Evolutionary conservation across 2,888 invertebrate species (phyloP).

Genomic region (Crematogaster levior): DNA sequence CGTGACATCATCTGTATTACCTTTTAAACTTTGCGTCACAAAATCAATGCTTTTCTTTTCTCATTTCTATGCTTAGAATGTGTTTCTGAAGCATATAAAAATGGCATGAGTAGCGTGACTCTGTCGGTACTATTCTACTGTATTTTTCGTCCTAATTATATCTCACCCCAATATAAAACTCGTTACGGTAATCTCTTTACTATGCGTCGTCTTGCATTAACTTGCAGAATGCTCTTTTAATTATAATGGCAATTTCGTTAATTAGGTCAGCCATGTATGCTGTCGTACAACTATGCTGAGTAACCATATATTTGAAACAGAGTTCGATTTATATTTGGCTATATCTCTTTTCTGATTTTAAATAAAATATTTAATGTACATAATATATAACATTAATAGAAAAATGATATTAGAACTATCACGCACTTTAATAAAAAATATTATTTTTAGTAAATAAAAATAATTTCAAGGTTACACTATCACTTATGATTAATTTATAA

Average conservation of each 20-base stretch:
- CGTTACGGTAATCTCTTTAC: slow-evolving; percentile 42
- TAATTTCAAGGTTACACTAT: background rate
- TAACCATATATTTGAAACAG: slow-evolving; percentile 4
- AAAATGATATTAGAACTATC: background rate
- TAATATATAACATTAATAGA: background rate
- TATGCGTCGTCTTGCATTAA: slow-evolving; percentile 73
- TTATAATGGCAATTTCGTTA: slow-evolving; percentile 76
- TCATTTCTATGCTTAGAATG: slow-evolving; percentile 21
- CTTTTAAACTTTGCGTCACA: slow-evolving; percentile 2
- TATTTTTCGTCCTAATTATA: slow-evolving; percentile 57
- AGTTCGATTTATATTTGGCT: slow-evolving; percentile 4
- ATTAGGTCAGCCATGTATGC: slow-evolving; percentile 69
- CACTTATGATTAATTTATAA: background rate
- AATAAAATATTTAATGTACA: background rate
- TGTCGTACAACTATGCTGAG: slow-evolving; percentile 3
- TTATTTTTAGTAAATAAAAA: background rate
- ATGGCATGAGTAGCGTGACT: slow-evolving; percentile 22
- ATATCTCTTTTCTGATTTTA: background rate
- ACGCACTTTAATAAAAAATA: background rate
- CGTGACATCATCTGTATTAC: background rate
- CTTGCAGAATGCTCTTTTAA: slow-evolving; percentile 72
- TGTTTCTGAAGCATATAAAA: slow-evolving; percentile 39
- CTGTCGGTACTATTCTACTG: slow-evolving; percentile 37
- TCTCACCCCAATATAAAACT: slow-evolving; percentile 50
- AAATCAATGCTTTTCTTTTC: slow-evolving; percentile 33